These are phyloP conservation scores for Netelia virgata DNA, from an alignment of 2,888 invertebrate genomes.

Conservation along the genomic window DNA sequence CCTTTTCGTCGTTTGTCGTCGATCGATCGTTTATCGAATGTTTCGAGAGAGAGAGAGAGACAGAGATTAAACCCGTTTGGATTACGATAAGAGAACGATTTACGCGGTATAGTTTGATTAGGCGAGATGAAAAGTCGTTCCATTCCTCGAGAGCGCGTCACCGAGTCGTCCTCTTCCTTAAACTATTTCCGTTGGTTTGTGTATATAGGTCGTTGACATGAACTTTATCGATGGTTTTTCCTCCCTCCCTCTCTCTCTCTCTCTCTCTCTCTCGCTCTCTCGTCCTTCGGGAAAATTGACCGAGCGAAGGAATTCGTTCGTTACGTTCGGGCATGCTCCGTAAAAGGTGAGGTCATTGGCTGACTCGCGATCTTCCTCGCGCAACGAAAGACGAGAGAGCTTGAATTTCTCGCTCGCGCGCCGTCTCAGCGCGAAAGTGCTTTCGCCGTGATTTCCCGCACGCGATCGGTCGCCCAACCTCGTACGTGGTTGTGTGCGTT, in stretches of 20 bases:
- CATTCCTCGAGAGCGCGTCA: too few species aligned
- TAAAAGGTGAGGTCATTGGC: conserved; percentile 62
- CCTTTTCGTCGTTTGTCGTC: background rate
- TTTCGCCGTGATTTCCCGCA: conserved; percentile 79
- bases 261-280: background rate
- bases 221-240: background rate
- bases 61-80: too few species aligned
- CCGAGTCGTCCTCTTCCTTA: too few species aligned
- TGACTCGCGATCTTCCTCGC: conserved; percentile 26
- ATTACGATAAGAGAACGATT: too few species aligned
- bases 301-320: background rate
- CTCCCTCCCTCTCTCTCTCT: background rate
- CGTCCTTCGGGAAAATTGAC: background rate
- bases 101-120: too few species aligned
- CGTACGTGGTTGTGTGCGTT: background rate
- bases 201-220: too few species aligned
- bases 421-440: conserved; percentile 75
- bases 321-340: conserved; percentile 20
- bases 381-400: conserved; percentile 13
- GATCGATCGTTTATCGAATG: too few species aligned
- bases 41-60: too few species aligned
- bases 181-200: too few species aligned
- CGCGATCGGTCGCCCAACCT: conserved; percentile 56
- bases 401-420: conserved; percentile 44
- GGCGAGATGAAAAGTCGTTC: too few species aligned